phyloP scores from a whole-genome alignment of 1,140 invertebrate species.

The Trachymyrmex cornetzi region DNA sequence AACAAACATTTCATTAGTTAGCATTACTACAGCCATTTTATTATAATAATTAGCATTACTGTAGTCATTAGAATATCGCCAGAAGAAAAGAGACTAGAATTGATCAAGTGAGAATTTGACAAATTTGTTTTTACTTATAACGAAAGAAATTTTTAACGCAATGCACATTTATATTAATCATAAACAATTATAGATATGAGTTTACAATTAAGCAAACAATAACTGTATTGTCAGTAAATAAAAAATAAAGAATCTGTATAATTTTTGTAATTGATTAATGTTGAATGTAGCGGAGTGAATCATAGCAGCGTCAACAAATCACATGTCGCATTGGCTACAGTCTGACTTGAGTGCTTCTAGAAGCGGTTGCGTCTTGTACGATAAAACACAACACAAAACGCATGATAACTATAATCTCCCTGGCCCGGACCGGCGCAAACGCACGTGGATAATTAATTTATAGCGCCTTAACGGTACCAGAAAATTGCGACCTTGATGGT shows the following conservation, averaged over 20 bases:
- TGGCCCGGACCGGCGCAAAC: neutral
- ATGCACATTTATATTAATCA: neutral
- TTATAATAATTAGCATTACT: neutral
- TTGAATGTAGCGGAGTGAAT: neutral
- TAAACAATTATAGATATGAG: neutral
- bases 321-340: neutral
- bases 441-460: conserved; percentile 68
- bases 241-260: neutral
- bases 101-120: neutral
- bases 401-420: conserved; percentile 49
- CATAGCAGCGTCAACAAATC: conserved; percentile 2
- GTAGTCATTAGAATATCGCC: neutral
- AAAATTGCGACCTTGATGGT: conserved; percentile 69
- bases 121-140: neutral
- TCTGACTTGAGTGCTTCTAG: neutral
- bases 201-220: neutral
- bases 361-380: neutral
- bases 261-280: conserved; percentile 15
- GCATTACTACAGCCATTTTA: neutral
- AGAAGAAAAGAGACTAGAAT: neutral
- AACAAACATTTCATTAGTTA: neutral
- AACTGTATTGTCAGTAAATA: neutral
- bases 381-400: conserved; percentile 32
- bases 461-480: conserved; percentile 61
- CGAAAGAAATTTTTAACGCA: neutral